These are phyloP conservation scores for Nomada ruficornis DNA, from an alignment of 2,888 invertebrate species.

Conservation along the genomic window DNA sequence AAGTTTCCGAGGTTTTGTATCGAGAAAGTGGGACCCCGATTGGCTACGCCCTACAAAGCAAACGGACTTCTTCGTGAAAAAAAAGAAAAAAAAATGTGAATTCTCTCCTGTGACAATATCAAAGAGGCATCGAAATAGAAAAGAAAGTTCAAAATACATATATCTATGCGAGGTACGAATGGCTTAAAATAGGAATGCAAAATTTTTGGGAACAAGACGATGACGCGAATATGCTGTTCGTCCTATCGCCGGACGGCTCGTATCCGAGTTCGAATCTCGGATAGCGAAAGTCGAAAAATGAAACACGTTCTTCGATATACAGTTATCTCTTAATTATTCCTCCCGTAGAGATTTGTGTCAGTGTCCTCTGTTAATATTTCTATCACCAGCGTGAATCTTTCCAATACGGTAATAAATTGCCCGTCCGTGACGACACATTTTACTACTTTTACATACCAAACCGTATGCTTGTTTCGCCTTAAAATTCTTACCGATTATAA, in stretches of 20 bases:
- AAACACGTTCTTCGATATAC: not conserved
- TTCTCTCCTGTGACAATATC: not conserved
- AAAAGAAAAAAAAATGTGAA: not conserved
- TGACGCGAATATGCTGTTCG: not conserved
- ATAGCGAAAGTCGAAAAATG: constrained; percentile 30
- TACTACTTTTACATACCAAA: no score
- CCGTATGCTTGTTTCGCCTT: no score
- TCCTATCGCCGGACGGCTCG: not conserved
- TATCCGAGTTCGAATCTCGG: not conserved
- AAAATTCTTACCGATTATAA: no score
- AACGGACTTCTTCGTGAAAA: not conserved
- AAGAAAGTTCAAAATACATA: constrained; percentile 1
- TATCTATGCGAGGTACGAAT: no score
- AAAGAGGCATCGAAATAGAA: not conserved
- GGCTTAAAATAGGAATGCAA: no score
- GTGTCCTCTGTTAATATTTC: not conserved
- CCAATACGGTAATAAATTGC: no score
- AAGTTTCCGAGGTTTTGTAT: not conserved
- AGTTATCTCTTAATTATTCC: not conserved
- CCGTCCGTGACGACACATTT: no score
- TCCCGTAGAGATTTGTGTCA: not conserved
- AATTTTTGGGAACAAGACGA: not conserved
- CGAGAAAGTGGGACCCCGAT: constrained; percentile 7
- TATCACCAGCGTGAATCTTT: not conserved
- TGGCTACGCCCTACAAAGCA: not conserved